Evolutionary conservation across 2,888 invertebrate species (phyloP).

Genomic region (Heterodera filipjevi): DNA sequence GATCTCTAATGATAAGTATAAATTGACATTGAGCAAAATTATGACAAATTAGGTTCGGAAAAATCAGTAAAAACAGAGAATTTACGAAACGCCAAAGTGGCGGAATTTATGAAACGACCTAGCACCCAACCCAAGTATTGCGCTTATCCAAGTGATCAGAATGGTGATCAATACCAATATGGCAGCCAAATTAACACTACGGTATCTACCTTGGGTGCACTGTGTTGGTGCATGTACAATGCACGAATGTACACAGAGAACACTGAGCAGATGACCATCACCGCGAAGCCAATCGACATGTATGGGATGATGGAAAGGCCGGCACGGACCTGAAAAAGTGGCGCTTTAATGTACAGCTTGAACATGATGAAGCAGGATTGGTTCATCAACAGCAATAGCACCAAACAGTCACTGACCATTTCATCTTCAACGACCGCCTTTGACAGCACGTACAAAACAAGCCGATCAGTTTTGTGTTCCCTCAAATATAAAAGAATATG

Average conservation of each 20-base stretch:
- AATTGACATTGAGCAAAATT: too few relatives aligned
- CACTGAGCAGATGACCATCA: slow-evolving; percentile 57
- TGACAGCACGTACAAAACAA: slow-evolving; percentile 53
- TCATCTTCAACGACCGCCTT: slow-evolving; percentile 61
- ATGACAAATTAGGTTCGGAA: too few relatives aligned
- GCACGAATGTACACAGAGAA: slow-evolving; percentile 55
- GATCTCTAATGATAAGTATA: too few relatives aligned
- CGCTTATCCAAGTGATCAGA: not conserved
- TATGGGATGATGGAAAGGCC: slow-evolving; percentile 49
- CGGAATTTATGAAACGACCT: too few relatives aligned
- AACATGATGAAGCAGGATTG: not conserved
- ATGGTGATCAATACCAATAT: not conserved
- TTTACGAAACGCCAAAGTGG: too few relatives aligned
- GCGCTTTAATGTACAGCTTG: not conserved
- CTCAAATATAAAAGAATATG: slow-evolving; percentile 36
- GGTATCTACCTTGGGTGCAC: slow-evolving; percentile 50
- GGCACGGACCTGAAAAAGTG: slow-evolving; percentile 41
- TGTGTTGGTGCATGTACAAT: slow-evolving; percentile 61
- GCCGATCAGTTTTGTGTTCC: slow-evolving; percentile 48
- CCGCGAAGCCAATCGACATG: slow-evolving; percentile 55
- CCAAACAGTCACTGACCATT: slow-evolving; percentile 46
- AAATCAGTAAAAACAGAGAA: too few relatives aligned
- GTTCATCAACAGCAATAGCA: too few relatives aligned
- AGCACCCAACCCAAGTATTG: too few relatives aligned
- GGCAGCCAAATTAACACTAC: not conserved